Evolutionary conservation across 2,888 invertebrate species (phyloP).

Genomic region (Campaea margaritaria): DNA sequence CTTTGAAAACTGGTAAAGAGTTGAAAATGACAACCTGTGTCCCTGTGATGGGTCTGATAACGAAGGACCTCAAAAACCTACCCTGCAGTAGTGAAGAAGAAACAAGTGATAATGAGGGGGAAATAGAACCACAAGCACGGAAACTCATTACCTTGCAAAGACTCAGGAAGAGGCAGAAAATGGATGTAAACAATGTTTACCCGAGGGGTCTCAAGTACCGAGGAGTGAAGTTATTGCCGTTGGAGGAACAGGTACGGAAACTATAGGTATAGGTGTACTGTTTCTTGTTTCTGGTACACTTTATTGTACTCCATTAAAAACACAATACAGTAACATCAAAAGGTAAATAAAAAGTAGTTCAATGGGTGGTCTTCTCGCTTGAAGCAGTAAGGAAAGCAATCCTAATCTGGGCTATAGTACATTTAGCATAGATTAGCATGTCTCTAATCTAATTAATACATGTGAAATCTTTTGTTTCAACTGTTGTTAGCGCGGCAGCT

Average conservation of each 20-base stretch:
- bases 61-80: constrained; percentile 34
- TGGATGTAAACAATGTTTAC: constrained; percentile 52
- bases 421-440: too few relatives aligned
- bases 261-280: too few relatives aligned
- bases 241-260: constrained; percentile 50
- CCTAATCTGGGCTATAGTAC: too few relatives aligned
- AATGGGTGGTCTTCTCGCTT: too few relatives aligned
- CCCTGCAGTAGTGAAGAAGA: constrained; percentile 21
- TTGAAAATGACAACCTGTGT: constrained; percentile 51
- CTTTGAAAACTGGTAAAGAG: constrained; percentile 64
- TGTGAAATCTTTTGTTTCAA: too few relatives aligned
- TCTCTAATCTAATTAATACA: too few relatives aligned
- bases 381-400: too few relatives aligned
- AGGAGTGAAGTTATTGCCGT: constrained; percentile 51
- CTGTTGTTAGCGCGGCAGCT: too few relatives aligned
- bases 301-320: too few relatives aligned
- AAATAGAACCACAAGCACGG: constrained; percentile 8
- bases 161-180: constrained; percentile 48
- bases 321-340: too few relatives aligned
- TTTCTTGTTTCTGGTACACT: too few relatives aligned
- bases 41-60: constrained; percentile 50
- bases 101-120: neutral
- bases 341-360: too few relatives aligned
- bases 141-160: constrained; percentile 59
- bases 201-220: constrained; percentile 66